A percentile compares a stretch with the other conserved stretches of the same genome.
Evolutionary conservation across 2,113 vertebrate species (phyloP).

Genomic region (Cathartes aura): DNA sequence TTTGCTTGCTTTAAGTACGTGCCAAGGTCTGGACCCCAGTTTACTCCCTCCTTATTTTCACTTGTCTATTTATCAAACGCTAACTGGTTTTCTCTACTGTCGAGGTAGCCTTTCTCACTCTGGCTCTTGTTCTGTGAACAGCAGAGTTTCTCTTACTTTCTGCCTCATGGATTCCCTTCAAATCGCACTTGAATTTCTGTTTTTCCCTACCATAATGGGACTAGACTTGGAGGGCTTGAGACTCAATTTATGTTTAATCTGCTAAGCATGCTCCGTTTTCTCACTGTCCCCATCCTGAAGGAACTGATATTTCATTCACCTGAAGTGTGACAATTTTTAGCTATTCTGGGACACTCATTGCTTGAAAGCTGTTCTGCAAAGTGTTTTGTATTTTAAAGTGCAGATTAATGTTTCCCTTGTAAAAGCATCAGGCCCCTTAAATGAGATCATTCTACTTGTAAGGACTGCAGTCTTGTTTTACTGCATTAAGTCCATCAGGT

Average conservation of each 20-base stretch:
- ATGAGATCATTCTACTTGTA: neutral
- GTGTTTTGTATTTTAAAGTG: neutral
- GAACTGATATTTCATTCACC: neutral
- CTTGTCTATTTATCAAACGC: neutral
- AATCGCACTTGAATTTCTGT: neutral
- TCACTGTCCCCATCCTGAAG: neutral
- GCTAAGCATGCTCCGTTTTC: neutral
- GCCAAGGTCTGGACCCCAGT: neutral
- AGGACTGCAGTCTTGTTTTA: neutral
- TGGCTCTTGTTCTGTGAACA: neutral
- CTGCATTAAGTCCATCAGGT: neutral
- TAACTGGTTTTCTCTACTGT: neutral
- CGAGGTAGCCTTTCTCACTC: neutral
- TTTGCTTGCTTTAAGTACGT: neutral
- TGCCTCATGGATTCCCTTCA: neutral
- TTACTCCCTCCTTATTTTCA: neutral
- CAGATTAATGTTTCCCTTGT: neutral
- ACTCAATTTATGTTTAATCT: neutral
- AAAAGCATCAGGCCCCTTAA: neutral
- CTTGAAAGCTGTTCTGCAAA: neutral
- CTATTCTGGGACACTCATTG: neutral
- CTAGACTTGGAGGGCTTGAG: neutral
- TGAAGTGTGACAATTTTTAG: neutral
- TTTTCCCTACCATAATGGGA: neutral
- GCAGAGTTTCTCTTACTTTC: neutral